Evolutionary conservation across 1,140 invertebrate genomes (phyloP), one percentile per base, ranked within the genome.

Genomic region (Listronotus oregonensis): DNA sequence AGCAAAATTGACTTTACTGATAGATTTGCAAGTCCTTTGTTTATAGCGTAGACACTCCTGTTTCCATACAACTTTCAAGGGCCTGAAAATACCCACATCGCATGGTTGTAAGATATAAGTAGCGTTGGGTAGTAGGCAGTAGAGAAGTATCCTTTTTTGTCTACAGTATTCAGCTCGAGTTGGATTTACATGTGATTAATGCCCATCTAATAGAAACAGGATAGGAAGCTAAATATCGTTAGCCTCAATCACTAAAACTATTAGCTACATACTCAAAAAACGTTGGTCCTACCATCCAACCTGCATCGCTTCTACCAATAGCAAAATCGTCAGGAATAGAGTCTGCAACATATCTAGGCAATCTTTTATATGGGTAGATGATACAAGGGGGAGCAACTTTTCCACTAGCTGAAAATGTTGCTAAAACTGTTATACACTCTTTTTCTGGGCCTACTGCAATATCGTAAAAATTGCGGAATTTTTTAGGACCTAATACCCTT

Each of bases 261-360:
- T 82, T 80, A 6, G 72, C 64, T 12, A 80, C 65, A 63, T 78
- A 82, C 73, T 80, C 79, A 68, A 71, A 79, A 68, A 81, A 82
- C 4, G 73, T 69, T 67, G 78, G 75, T 14, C 54, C 54, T 9
- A 61, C 74, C 72, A 81, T 81, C 78, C 78, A 82, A 0, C 80
- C 78, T 7, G 52, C 71, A n/a, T 81, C 76, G 31, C 71, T 71
- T 52, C 67, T 73, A 10, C 79, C 79, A 7, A 82, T 12, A 11
- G 31, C 59, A 74, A 76, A 81, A 32, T 70, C 47, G 50, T 68
- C 27, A 14, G 78, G 76, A 18, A 79, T 66, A 56, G 61, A 75
- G 40, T 69, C 39, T 17, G 55, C 68, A n/a, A 78, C 59, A 10
- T 62, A 58, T 56, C 60, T 66, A 49, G 72, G 74, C 27, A 68